Evolutionary conservation across 2,797 vertebrate genomes (phyloP).

Genomic region (Hyperoplus immaculatus): DNA sequence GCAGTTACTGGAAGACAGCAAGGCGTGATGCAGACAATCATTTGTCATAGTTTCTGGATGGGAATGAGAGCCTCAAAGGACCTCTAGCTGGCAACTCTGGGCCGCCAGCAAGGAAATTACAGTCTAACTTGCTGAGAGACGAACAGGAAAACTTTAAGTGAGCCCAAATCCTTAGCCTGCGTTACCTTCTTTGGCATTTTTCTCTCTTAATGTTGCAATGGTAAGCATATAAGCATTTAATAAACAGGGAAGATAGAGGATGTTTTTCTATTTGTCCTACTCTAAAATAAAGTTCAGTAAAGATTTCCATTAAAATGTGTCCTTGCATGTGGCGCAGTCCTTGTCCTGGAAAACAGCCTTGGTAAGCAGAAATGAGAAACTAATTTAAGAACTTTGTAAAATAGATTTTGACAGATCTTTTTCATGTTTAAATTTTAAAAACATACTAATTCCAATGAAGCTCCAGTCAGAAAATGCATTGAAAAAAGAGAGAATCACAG

Average conservation of each 20-base stretch:
- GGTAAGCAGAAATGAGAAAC: neutral
- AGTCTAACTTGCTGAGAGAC: neutral
- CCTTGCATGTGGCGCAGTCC: neutral
- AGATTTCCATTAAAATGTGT: neutral
- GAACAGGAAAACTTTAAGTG: neutral
- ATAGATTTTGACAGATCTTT: neutral
- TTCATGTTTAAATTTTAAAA: neutral
- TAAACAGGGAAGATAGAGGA: neutral
- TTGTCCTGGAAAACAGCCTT: slow-evolving; percentile 7
- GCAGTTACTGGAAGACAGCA: slow-evolving; percentile 78
- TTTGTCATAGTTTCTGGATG: slow-evolving; percentile 72
- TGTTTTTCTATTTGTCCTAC: neutral
- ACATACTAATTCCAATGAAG: neutral
- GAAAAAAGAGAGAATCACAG: slow-evolving; percentile 1
- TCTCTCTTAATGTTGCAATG: neutral
- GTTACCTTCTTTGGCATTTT: neutral
- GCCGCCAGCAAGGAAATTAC: neutral
- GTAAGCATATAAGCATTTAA: neutral
- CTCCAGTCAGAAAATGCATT: neutral
- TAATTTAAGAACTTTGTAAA: neutral
- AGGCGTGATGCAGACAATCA: slow-evolving; percentile 54
- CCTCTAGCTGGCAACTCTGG: neutral
- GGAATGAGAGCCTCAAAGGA: slow-evolving; percentile 30
- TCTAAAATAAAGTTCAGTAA: neutral
- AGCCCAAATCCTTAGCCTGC: neutral